Base-by-base conservation (phyloP, 1,140 invertebrate genomes). In the Drosophila biarmipes region DNA sequence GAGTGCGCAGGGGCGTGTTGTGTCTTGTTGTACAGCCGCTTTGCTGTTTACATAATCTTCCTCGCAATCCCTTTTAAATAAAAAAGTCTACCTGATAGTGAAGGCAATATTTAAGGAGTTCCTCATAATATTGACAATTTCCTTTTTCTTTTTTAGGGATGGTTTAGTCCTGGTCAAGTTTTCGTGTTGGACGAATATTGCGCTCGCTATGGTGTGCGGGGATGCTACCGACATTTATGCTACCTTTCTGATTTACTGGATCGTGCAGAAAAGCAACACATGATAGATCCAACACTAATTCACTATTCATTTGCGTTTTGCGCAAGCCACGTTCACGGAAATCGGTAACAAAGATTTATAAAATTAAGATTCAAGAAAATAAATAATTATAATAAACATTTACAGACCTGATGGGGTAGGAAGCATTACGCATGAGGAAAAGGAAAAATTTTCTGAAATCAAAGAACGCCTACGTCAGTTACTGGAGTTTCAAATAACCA, bases 271-370 rank as follows among this genome's bases (percentile, higher is more conserved):
- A 97, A 97, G 76, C 97, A 97, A 54, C 85, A 90, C 12, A 98
- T 99, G 94, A 98, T 99, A 62, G 99, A 99, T 93, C 98, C 99
- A 0, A 99, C 98, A 2, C 94, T 99, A 42, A 99, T 99, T 90
- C 98, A 99, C 93, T 99, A 98, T 92, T 98, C 97, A 79, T 99
- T 99, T 94, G 98, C 98, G 21, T 99, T 99, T 93, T 99, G 98
- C 93, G 98, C 98, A 6, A 98, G 97, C 85, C 99, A 99, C 93
- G 98, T 99, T 10, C 98, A 99, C 92, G 99, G 99, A 72, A 98
- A 98, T 93, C 77, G 90, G 90, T 91, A 68, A 61, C 2, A 92
- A 29, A 19, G 3, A 8, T 10, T 38, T 56, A 62, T 38, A 46
- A 15, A 12, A 11, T 6, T 19, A 51, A 34, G 11, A 10, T 34